phyloP scores from a whole-genome alignment of 1,140 invertebrate species.

The Pissodes strobi region DNA sequence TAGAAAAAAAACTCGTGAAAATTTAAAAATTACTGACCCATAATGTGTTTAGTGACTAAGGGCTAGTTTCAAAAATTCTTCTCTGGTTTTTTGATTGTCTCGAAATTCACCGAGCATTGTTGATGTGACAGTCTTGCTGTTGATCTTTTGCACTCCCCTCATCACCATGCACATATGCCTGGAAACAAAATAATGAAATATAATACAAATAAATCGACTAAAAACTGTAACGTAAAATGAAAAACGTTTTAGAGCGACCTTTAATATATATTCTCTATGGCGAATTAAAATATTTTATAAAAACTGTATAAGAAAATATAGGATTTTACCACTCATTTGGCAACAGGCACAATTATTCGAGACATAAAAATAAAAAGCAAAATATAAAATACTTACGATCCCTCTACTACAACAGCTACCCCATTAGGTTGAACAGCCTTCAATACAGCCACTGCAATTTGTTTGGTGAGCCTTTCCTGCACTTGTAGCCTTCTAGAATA shows the following conservation, averaged over 20 bases:
- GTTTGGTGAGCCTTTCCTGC: constrained; percentile 97
- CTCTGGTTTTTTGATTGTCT: constrained; percentile 96
- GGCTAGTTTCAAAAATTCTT: constrained; percentile 95
- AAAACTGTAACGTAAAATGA: constrained; percentile 18
- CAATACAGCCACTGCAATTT: constrained; percentile 95
- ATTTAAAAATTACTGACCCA: too few species aligned
- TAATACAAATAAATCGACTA: neutral
- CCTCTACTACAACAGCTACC: constrained; percentile 97
- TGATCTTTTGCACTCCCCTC: constrained; percentile 98
- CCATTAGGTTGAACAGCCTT: constrained; percentile 97
- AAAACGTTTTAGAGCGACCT: too few species aligned
- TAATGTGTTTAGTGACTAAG: constrained; percentile 51
- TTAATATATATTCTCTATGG: too few species aligned
- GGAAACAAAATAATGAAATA: constrained; percentile 53
- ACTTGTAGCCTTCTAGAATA: constrained; percentile 95
- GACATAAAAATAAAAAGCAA: neutral
- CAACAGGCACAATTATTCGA: too few species aligned
- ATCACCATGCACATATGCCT: constrained; percentile 99
- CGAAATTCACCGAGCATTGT: constrained; percentile 99
- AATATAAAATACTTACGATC: constrained; percentile 80
- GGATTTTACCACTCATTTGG: too few species aligned
- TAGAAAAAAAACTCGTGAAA: constrained; percentile 3
- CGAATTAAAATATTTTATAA: too few species aligned
- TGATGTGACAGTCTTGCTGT: constrained; percentile 97
- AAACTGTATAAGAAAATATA: too few species aligned